These are phyloP conservation scores for Andrena bucephala DNA, from an alignment of 2,888 invertebrate genomes.

Conservation along the genomic window DNA sequence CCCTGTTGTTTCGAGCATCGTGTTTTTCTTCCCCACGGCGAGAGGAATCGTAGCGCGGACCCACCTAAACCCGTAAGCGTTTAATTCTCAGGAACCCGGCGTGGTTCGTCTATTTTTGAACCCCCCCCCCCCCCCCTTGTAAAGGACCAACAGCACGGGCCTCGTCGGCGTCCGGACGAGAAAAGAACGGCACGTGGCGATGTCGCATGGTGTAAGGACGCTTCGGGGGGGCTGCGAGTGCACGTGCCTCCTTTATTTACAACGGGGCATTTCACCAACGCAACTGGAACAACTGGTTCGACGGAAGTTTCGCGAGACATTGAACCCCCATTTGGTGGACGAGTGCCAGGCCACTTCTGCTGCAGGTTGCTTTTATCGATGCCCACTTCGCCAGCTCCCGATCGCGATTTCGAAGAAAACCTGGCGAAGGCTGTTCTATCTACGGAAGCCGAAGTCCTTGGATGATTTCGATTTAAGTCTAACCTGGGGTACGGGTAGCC, in stretches of 20 bases:
- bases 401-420: slow-evolving; percentile 1
- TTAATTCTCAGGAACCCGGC: slow-evolving; percentile 26
- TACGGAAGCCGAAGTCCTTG: background rate
- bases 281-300: slow-evolving; percentile 25
- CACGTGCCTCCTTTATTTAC: slow-evolving; percentile 63
- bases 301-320: slow-evolving; percentile 9
- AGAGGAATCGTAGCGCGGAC: slow-evolving; percentile 8
- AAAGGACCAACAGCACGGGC: slow-evolving; percentile 65
- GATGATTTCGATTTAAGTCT: too few species aligned
- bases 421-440: background rate
- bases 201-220: slow-evolving; percentile 34
- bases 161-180: slow-evolving; percentile 59
- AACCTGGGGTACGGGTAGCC: too few species aligned
- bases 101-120: slow-evolving; percentile 54
- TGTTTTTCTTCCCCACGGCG: slow-evolving; percentile 35
- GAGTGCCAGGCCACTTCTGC: slow-evolving; percentile 1
- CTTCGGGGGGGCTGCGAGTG: slow-evolving; percentile 54
- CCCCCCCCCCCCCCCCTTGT: slow-evolving; percentile 10
- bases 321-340: slow-evolving; percentile 6
- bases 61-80: slow-evolving; percentile 23
- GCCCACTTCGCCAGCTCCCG: background rate
- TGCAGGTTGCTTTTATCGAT: slow-evolving; percentile 23
- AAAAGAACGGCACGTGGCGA: slow-evolving; percentile 69
- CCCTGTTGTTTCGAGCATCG: slow-evolving; percentile 2
- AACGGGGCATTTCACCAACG: slow-evolving; percentile 37